Percentiles rank a stretch among this genome's conserved stretches.
phyloP scores from a whole-genome alignment of 2,888 invertebrate species.

The Mactromeris polynyma region DNA sequence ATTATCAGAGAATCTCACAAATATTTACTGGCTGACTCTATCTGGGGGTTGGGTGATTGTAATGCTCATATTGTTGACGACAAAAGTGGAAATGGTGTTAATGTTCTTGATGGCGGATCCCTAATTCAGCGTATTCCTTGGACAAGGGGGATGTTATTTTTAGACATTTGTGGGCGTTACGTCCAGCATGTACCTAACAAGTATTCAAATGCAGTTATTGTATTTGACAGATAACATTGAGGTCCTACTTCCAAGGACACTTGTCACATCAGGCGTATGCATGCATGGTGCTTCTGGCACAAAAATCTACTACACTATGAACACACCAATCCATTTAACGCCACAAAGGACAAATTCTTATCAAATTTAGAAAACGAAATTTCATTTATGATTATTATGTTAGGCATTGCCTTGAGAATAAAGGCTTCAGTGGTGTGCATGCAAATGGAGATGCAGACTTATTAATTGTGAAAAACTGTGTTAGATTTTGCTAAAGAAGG shows the following conservation, averaged over 20 bases:
- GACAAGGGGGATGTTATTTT: background rate
- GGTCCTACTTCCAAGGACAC: slow-evolving; percentile 53
- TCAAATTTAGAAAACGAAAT: slow-evolving; percentile 49
- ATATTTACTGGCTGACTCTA: background rate
- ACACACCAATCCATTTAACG: slow-evolving; percentile 14
- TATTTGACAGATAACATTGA: slow-evolving; percentile 50
- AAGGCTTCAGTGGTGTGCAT: background rate
- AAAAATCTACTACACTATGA: background rate
- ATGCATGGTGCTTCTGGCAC: slow-evolving; percentile 20
- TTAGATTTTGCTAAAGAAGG: background rate
- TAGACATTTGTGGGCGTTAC: background rate
- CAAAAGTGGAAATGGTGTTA: background rate
- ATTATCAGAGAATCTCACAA: slow-evolving; percentile 18
- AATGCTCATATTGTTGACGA: no score
- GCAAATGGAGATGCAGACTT: slow-evolving; percentile 46
- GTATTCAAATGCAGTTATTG: slow-evolving; percentile 19
- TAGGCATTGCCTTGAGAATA: background rate
- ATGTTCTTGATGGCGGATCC: slow-evolving; percentile 18
- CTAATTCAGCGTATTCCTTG: background rate
- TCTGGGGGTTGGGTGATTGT: slow-evolving; percentile 23
- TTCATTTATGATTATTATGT: slow-evolving; percentile 22
- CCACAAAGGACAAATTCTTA: slow-evolving; percentile 48
- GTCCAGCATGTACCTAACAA: background rate
- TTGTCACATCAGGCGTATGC: slow-evolving; percentile 44
- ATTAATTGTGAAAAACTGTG: slow-evolving; percentile 40